Evolutionary conservation across 1,140 invertebrate species (phyloP).

Genomic region (Potamilus streckersoni): DNA sequence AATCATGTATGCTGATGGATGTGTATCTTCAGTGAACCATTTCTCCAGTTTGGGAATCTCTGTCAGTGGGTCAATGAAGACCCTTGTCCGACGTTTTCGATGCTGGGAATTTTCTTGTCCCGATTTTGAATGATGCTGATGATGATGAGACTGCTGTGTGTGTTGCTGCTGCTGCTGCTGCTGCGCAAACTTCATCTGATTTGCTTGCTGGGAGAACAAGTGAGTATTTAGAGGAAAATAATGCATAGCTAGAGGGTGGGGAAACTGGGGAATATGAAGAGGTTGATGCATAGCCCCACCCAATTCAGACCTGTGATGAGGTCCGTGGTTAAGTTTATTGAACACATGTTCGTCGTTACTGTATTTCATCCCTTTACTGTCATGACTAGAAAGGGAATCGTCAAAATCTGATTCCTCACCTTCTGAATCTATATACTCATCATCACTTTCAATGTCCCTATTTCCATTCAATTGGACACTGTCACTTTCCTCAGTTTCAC

Average conservation of each 20-base stretch:
- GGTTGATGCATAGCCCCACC: conserved; percentile 27
- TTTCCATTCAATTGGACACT: conserved; percentile 22
- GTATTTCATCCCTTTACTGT: conserved; percentile 24
- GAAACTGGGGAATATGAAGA: conserved; percentile 58
- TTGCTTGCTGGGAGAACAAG: conserved; percentile 51
- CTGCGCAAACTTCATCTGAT: conserved; percentile 30
- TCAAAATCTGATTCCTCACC: conserved; percentile 36
- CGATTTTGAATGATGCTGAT: conserved; percentile 29
- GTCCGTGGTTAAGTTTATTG: too few relatives aligned
- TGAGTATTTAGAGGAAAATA: conserved; percentile 60
- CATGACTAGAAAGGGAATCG: conserved; percentile 49
- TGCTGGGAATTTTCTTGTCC: conserved; percentile 32
- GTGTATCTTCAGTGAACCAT: conserved; percentile 98
- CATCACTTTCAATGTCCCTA: conserved; percentile 23
- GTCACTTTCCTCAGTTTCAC: conserved; percentile 21
- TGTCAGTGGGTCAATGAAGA: conserved; percentile 98
- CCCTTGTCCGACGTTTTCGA: conserved; percentile 87
- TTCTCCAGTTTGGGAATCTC: conserved; percentile 96
- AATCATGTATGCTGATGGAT: conserved; percentile 96
- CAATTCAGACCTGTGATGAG: too few relatives aligned
- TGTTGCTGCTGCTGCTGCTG: conserved; percentile 39
- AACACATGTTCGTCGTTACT: too few relatives aligned
- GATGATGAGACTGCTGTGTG: conserved; percentile 22
- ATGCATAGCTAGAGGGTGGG: conserved; percentile 58
- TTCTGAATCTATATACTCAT: conserved; percentile 42